Evolutionary conservation across 2,797 vertebrate genomes (phyloP), one percentile per base, ranked within the genome.

Genomic region (Pempheris klunzingeri): DNA sequence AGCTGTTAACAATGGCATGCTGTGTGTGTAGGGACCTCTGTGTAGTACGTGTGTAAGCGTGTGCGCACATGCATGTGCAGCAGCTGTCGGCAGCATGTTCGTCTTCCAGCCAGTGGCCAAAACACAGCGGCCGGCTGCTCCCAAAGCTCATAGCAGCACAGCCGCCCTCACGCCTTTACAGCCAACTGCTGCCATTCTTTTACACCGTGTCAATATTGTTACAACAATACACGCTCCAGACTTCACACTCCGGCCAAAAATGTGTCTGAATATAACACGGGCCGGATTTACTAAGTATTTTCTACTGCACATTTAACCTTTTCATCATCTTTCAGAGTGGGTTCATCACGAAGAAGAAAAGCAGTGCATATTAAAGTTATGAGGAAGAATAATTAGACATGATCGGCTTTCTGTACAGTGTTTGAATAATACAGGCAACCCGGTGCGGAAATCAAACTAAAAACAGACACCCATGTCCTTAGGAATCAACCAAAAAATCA

Each of bases 1-100:
- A 92, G 92, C 87, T 92, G 91, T 90, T 91, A 90, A 93, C 91
- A 92, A 93, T 91, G 84, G 87, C 87, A 84, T 14, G 77, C 88
- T 92, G 90, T 92, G 87, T 90, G 86, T 64, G 80, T 71, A 68
- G 78, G 74, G 78, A 78, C 79, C 73, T 53, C 75, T 71, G 76
- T 43, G 47, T 69, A 39, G 65, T 55, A 63, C 78, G 36, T 47
- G 62, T 57, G 72, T 57, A 71, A 30, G 73, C 50, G 49, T 54
- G 71, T 50, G 81, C 15, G 61, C 46, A 50, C 76, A 66, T 77
- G 78, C 81, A 79, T 85, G 83, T 71, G 78, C 83, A 50, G 80
- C 90, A 92, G 92, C 90, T 92, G 91, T 70, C n/a, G 52, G 60
- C 72, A 63, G 77, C 71, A 60, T 73, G 86, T 70, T 41, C 3